Conservation (phyloP, 2,113 vertebrate species). For the Bungarus multicinctus region DNA sequence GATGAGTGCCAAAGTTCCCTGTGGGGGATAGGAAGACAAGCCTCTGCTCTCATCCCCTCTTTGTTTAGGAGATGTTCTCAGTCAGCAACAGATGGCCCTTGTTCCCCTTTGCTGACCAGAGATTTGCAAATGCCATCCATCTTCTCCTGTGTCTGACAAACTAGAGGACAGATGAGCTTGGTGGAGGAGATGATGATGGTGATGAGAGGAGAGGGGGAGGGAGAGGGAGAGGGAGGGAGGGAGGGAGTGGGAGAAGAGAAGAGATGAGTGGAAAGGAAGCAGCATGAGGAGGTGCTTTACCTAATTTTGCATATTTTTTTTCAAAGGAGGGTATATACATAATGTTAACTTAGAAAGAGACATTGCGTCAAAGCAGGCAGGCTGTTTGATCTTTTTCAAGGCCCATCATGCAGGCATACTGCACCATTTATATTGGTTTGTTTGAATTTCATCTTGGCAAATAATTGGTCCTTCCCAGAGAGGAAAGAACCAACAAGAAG, state of each 20-base stretch:
- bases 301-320: background rate
- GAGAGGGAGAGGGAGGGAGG: too few species aligned
- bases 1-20: slow-evolving; percentile 16
- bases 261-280: background rate
- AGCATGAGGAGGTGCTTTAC: background rate
- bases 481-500: background rate
- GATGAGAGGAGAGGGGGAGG: too few species aligned
- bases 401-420: background rate
- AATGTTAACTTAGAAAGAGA: background rate
- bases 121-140: slow-evolving; percentile 27
- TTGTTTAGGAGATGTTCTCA: slow-evolving; percentile 31
- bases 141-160: slow-evolving; percentile 26
- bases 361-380: fast-evolving
- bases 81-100: slow-evolving; percentile 43
- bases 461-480: background rate
- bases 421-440: background rate
- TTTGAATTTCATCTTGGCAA: background rate
- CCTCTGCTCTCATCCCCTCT: background rate
- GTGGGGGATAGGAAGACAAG: background rate
- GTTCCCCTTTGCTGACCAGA: slow-evolving; percentile 34
- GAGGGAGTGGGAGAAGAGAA: background rate
- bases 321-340: background rate
- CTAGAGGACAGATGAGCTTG: background rate
- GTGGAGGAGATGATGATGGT: background rate
- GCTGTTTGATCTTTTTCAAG: background rate